A percentile compares a stretch with the other conserved stretches of the same genome.
phyloP scores from a whole-genome alignment of 2,797 vertebrate species.

The Chaetophractus vellerosus region DNA sequence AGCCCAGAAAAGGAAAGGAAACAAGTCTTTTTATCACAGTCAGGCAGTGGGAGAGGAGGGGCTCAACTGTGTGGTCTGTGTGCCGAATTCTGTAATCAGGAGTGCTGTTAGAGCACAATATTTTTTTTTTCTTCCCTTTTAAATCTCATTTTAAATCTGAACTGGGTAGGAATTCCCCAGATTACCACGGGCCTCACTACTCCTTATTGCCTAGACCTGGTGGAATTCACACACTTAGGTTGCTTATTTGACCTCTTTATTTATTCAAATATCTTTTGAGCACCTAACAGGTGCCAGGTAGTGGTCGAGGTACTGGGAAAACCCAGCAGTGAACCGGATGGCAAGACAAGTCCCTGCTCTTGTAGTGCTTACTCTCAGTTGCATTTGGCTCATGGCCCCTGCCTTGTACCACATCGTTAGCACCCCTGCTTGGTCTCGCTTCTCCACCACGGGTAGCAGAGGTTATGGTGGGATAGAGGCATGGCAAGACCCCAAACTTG shows the following conservation, averaged over 20 bases:
- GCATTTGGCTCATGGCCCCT: not conserved
- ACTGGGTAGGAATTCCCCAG: not conserved
- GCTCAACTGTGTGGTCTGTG: fast-evolving
- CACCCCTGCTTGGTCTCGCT: not conserved
- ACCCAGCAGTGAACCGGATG: not conserved
- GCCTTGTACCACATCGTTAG: not conserved
- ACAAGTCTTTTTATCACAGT: not conserved
- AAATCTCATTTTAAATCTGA: not conserved
- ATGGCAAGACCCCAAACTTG: not conserved
- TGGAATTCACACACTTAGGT: not conserved
- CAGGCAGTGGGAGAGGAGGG: not conserved
- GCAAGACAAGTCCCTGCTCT: not conserved
- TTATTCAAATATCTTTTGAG: not conserved
- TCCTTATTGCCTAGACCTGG: too few relatives aligned
- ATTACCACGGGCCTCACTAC: not conserved
- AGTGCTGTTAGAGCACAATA: not conserved
- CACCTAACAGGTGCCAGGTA: too few relatives aligned
- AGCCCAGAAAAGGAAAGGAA: not conserved
- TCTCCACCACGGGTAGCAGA: not conserved
- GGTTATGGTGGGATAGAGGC: not conserved
- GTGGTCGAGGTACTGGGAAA: not conserved
- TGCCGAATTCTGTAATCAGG: not conserved
- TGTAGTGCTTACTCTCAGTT: not conserved
- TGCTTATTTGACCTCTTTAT: not conserved
- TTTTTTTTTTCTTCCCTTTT: not conserved